Evolutionary conservation across 2,797 vertebrate genomes (phyloP), one percentile per base, ranked within the genome.

Genomic region (Takifugu rubripes): DNA sequence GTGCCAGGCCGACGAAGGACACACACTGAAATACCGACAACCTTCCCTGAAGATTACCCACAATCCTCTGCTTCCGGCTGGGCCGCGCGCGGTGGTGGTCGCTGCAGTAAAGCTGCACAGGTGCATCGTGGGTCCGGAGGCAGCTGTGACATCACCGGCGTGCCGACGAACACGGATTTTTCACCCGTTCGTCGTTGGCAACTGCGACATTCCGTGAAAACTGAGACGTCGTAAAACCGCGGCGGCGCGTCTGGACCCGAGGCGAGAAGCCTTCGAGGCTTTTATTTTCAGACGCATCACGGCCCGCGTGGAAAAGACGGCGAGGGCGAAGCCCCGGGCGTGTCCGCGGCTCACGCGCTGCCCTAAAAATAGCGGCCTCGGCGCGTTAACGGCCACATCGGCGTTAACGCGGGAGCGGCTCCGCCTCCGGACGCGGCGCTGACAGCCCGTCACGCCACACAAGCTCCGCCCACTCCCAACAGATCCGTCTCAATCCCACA

Each of bases 191-290:
- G 17, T 17, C 17, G 17, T 17, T 17, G 17, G 17, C 17, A 17
- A 17, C 17, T 83, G 81, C 66, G 66, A 66, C 64, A 56, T 65
- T 62, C 58, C 73, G 49, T 78, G 71, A 70, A 78, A 84, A 76
- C 21, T 75, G 75, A 87, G 59, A 67, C 67, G 27, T 47, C 70
- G 64, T 79, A 84, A 85, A 87, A 78, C 27, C 14, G 68, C 17
- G 17, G 17, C 17, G 17, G 17, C 17, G 17, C 17, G 17, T 17
- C 17, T 17, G 17, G 17, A 17, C 17, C 17, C 17, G 17, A 70
- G 73, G 63, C 10, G 64, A 67, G 67, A 77, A 66, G 48, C 84
- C 78, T 75, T 88, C 75, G 84, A 83, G 72, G 72, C 61, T 79
- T 75, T 82, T 75, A 66, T 75, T 71, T 84, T 79, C 72, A 79